Base-by-base conservation (phyloP, 2,888 invertebrate genomes). In the Thereva nobilitata region DNA sequence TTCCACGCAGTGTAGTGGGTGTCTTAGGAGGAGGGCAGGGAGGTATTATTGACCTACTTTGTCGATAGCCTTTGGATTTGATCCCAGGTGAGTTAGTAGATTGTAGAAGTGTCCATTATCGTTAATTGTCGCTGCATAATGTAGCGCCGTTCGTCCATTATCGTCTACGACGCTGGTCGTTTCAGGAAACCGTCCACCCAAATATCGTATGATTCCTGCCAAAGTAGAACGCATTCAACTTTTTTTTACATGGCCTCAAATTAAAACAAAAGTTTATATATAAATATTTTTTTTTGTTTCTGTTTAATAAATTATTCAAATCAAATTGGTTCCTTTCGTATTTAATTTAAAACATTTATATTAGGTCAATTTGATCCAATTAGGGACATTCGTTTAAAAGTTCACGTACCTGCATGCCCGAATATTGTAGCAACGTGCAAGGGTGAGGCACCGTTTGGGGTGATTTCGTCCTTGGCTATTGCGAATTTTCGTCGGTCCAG, bases 71-170 rank as follows among this genome's bases (percentile, higher is more conserved):
- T 90, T 88, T 2, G 91, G 86, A 82, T 95, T 92, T 42, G 92
- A 92, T 57, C 95, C 96, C 67, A 95, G 85, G 77, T 93, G 92
- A 72, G 90, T 85, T 59, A 96, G 83, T 64, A 95, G 84, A 78
- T 92, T 92, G 79, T 91, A 95, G 76, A 92, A 92, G 78, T 93
- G 92, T 0, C 92, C 92, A 75, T 94, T 94, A 75, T 95, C 93
- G 47, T 89, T 88, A 67, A 93, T 82, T 8, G 89, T 88, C 3
- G 93, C 92, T 2, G 94, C 92, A 77, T 94, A 95, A 80, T 95
- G 95, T 70, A 95, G 83, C 1, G 95, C 89, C n/a, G 93, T 93
- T 73, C 93, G 84, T 53, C 90, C 92, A 78, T 91, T 88, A 72
- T 87, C 85, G 80, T 94, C 93, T 55, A 87, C 85, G 64, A 89